Base-by-base conservation (phyloP, 2,888 invertebrate genomes). In the Dryadula phaetusa region DNA sequence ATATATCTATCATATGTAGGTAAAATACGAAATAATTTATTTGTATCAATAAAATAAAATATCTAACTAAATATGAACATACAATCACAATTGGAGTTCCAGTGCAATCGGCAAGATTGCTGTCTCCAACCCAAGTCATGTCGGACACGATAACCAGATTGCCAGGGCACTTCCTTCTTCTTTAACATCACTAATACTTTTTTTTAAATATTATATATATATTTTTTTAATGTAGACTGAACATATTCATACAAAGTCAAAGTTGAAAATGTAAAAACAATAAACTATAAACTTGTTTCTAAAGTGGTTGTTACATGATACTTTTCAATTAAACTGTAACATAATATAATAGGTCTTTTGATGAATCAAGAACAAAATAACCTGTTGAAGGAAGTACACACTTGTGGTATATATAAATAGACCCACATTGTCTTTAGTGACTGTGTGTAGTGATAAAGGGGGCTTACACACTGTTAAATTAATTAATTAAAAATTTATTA, bases 101-200 rank as follows among this genome's bases (percentile, higher is more conserved):
- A 91, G 77, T 91, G 90, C 58, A 85, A 75, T n/a, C 88, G 80
- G 73, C 91, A 90, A 16, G 82, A 78, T 62, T 85, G 79, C 58
- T 86, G 82, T 54, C 87, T 81, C 86, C 89, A 85, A 77, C 81
- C 74, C 56, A 86, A 85, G 75, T 92, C 90, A 67, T 88, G 89
- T 71, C 90, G 79, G 56, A 90, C 80, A 6, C 87, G 80, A 75
- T 87, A 89, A 77, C 88, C 89, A 0, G 87, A 82, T 72, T 86
- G 90, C 92, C 92, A 92, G 14, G 88, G 87, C 67, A 80, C 82
- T 77, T 92, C 92, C 73, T 88, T 91, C 75, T 90, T 92, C 81
- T 91, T 92, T 74, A 93, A 82, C 93, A 93, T 92, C 69, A 79
- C 82, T 76, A 40, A 56, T 66, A 28, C 6, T 60, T 20, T 14